Evolutionary conservation across 2,113 vertebrate species (phyloP), one percentile per base, ranked within the genome.

Genomic region (Oenanthe oenanthe): DNA sequence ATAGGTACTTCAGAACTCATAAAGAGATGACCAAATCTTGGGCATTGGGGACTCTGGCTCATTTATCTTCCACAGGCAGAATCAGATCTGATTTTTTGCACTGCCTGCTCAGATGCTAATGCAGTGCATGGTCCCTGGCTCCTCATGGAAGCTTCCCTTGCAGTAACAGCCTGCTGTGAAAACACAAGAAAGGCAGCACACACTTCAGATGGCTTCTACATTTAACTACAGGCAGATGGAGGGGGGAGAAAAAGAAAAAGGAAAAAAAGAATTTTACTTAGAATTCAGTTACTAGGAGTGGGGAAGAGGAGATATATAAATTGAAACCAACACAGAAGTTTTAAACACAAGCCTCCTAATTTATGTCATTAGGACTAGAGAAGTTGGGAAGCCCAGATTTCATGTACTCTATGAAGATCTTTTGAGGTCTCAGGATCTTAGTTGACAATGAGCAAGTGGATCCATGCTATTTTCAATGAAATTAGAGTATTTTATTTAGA

Each of bases 1-100:
- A 98, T 98, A 98, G 98, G 97, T 98, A 97, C 98, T 98, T 98
- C 98, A 98, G 97, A 98, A 97, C 98, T 98, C 98, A 98, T 98
- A 98, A 98, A 98, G 97, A 97, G 97, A 98, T 98, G 98, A 97
- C 98, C 98, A 97, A 97, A 98, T 97, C 98, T 97, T 92, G 96
- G 95, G 96, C 97, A 95, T 6, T 96, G 97, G 97, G 97, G 96
- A 97, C 96, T 97, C 96, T 70, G 73, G 96, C 97, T 98, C 97
- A 98, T 98, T 98, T 98, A 98, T 98, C 98, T 98, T 98, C 98
- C 67, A 53, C 95, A 96, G 97, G 91, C 97, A 96, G 92, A 91
- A 97, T 98, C 98, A 98, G 97, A 98, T 98, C 97, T 98, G 97
- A 98, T 98, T 98, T 98, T 95, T 96, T 92, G 83, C 89, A 51